Conservation (phyloP, 2,797 vertebrate species). For the Tachyglossus aculeatus region DNA sequence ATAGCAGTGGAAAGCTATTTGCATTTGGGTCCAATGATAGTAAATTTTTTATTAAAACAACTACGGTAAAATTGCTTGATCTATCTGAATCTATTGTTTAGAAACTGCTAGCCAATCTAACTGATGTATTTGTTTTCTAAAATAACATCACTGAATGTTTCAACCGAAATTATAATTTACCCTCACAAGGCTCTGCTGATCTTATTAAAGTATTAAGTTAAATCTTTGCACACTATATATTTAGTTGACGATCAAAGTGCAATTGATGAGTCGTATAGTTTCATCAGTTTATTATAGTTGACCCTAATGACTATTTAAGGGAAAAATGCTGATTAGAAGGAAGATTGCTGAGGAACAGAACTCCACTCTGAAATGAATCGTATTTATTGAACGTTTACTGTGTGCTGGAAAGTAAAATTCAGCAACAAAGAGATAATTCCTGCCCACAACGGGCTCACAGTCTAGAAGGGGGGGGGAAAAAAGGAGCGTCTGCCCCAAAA, state of each 20-base stretch:
- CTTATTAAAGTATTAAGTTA: no score
- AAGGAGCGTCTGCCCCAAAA: no score
- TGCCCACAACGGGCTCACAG: no score
- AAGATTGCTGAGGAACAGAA: background rate
- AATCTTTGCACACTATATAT: constrained; percentile 34
- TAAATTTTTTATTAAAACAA: constrained; percentile 65
- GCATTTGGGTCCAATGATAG: constrained; percentile 31
- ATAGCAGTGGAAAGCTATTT: constrained; percentile 27
- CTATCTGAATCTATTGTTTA: constrained; percentile 51
- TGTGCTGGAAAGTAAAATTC: no score
- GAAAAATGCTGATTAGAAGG: constrained; percentile 14
- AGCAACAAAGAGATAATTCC: no score
- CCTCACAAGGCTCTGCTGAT: constrained; percentile 22
- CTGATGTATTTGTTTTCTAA: constrained; percentile 32
- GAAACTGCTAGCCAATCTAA: constrained; percentile 42
- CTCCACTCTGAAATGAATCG: no score
- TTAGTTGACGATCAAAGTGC: constrained; percentile 48
- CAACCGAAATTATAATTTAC: constrained; percentile 44
- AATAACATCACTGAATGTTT: constrained; percentile 19
- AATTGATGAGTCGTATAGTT: constrained; percentile 22
- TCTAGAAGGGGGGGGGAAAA: no score
- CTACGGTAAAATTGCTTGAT: constrained; percentile 62
- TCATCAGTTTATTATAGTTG: constrained; percentile 52
- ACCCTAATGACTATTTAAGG: constrained; percentile 52
- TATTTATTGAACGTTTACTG: no score